Evolutionary conservation across 2,113 vertebrate species (phyloP).

Genomic region (Parotia lawesii): DNA sequence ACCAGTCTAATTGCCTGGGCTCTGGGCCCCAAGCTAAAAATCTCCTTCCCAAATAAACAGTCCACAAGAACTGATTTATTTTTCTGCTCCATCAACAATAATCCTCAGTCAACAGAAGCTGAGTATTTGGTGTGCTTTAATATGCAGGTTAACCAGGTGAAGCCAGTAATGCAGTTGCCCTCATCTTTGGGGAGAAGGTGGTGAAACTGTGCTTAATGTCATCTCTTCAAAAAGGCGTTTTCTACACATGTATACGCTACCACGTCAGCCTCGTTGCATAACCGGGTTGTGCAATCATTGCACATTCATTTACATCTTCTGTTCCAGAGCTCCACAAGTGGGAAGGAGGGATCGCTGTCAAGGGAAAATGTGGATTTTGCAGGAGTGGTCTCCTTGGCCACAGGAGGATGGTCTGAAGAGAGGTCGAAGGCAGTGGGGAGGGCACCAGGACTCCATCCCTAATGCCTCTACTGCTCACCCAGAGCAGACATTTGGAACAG

Average conservation of each 20-base stretch:
- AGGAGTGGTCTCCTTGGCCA: not conserved
- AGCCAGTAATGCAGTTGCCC: not conserved
- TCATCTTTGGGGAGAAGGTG: slow-evolving; percentile 6
- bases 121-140: not conserved
- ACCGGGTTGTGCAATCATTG: slow-evolving; percentile 20
- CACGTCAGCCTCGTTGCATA: slow-evolving; percentile 17
- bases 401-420: not conserved
- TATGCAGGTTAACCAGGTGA: not conserved
- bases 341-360: not conserved
- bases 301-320: slow-evolving; percentile 41
- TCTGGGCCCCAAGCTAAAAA: not conserved
- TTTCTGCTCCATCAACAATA: slow-evolving; percentile 2
- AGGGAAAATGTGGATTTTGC: not conserved
- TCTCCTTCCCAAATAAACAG: not conserved
- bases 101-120: not conserved
- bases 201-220: not conserved
- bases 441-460: not conserved
- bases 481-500: not conserved
- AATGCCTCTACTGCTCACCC: not conserved
- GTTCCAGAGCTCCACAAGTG: not conserved
- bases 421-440: not conserved
- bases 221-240: slow-evolving; percentile 17
- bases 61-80: not conserved
- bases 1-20: not conserved
- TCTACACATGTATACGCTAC: not conserved